A percentile compares a stretch with the other conserved stretches of the same genome.
Evolutionary conservation across 2,888 invertebrate genomes (phyloP).

Genomic region (Troides oblongomaculatus): DNA sequence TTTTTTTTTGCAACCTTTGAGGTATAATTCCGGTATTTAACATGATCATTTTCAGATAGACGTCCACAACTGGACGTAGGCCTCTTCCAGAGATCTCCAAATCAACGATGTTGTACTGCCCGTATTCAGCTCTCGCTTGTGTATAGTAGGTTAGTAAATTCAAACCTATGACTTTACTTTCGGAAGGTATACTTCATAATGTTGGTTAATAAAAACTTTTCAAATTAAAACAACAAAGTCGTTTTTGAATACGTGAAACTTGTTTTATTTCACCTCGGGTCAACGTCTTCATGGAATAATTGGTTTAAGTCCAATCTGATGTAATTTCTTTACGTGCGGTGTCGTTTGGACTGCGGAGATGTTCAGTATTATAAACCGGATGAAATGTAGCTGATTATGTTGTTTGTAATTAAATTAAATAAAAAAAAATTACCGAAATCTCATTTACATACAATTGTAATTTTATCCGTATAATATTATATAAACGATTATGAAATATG

Average conservation of each 20-base stretch:
- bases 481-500: no score
- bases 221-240: slow-evolving; percentile 13
- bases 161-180: background rate
- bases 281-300: slow-evolving; percentile 20
- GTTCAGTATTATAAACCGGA: background rate
- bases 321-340: slow-evolving; percentile 11
- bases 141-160: background rate
- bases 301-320: slow-evolving; percentile 18
- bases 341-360: background rate
- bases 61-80: no score
- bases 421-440: no score
- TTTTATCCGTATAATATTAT: no score
- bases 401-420: background rate
- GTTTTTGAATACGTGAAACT: slow-evolving; percentile 14
- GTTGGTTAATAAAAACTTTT: background rate
- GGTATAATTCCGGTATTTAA: no score
- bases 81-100: background rate
- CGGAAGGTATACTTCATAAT: background rate
- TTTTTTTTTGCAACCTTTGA: no score
- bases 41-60: no score
- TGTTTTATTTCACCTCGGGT: slow-evolving; percentile 17
- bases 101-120: no score
- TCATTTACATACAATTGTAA: no score
- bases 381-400: background rate
- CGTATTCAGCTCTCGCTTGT: no score